Evolutionary conservation across 2,888 invertebrate genomes (phyloP).

Genomic region (Tinea semifulvella): DNA sequence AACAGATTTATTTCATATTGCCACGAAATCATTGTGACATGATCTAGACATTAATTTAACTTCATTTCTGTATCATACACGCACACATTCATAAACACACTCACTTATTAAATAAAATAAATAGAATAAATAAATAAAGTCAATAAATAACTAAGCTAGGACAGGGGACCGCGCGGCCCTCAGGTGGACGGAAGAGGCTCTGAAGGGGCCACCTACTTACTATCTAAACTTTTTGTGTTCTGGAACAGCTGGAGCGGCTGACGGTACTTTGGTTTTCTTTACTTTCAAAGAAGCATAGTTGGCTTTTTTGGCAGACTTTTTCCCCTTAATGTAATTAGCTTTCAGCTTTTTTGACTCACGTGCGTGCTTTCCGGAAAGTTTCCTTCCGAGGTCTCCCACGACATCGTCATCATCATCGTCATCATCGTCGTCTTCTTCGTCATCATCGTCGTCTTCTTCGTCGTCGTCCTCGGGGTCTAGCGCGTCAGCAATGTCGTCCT

Average conservation of each 20-base stretch:
- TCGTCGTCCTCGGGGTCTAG: slow-evolving; percentile 72
- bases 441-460: slow-evolving; percentile 72
- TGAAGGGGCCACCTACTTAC: slow-evolving; percentile 44
- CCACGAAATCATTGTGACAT: slow-evolving; percentile 67
- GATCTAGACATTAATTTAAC: slow-evolving; percentile 68
- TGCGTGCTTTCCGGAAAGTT: slow-evolving; percentile 64
- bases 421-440: slow-evolving; percentile 72
- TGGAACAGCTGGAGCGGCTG: slow-evolving; percentile 50
- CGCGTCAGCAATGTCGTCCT: slow-evolving; percentile 63
- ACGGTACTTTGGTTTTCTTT: slow-evolving; percentile 63
- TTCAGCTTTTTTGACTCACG: slow-evolving; percentile 85
- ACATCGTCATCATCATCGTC: slow-evolving; percentile 73
- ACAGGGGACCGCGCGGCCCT: slow-evolving; percentile 53
- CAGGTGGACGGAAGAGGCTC: slow-evolving; percentile 52
- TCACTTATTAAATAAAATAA: slow-evolving; percentile 69
- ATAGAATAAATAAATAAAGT: slow-evolving; percentile 65
- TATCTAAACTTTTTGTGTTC: slow-evolving; percentile 68
- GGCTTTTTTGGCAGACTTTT: slow-evolving; percentile 60
- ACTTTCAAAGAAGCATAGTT: slow-evolving; percentile 53
- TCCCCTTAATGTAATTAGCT: slow-evolving; percentile 46
- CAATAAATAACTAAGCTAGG: slow-evolving; percentile 67
- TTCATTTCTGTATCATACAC: slow-evolving; percentile 56
- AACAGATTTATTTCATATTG: slow-evolving; percentile 67
- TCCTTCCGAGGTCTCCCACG: slow-evolving; percentile 69
- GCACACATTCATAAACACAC: slow-evolving; percentile 62